Percentiles rank a stretch among this genome's conserved stretches.
Conservation (phyloP, 2,113 vertebrate species). For the Peromyscus maniculatus region DNA sequence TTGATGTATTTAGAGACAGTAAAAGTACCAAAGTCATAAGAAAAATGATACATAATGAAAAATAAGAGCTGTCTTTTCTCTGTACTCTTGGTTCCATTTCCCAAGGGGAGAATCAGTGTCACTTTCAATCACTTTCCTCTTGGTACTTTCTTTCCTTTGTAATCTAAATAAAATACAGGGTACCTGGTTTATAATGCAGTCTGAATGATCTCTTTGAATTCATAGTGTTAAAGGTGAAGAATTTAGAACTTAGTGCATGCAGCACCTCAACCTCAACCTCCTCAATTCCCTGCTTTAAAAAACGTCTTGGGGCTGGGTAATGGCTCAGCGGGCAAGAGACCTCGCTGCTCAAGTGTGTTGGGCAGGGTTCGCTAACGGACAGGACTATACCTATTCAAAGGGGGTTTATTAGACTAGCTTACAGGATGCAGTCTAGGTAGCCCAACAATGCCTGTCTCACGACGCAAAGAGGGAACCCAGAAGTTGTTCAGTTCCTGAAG, state of each 20-base stretch:
- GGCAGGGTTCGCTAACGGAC: not conserved
- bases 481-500: not conserved
- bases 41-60: constrained; percentile 6
- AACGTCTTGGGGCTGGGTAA: not conserved
- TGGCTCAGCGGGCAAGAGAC: not conserved
- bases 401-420: not conserved
- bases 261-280: not conserved
- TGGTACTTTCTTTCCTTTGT: constrained; percentile 43
- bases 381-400: not conserved
- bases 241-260: not conserved
- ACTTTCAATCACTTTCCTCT: constrained; percentile 25
- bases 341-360: not conserved
- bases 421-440: not conserved
- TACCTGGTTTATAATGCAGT: not conserved
- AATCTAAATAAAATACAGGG: constrained; percentile 36
- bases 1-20: not conserved
- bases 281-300: constrained; percentile 45
- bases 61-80: constrained; percentile 5
- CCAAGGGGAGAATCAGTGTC: not conserved
- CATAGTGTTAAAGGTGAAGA: not conserved
- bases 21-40: not conserved
- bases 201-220: constrained; percentile 31
- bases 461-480: not conserved
- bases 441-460: not conserved
- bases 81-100: not conserved